Conservation (phyloP, 2,888 invertebrate genomes). For the Polymixis flavicincta region DNA sequence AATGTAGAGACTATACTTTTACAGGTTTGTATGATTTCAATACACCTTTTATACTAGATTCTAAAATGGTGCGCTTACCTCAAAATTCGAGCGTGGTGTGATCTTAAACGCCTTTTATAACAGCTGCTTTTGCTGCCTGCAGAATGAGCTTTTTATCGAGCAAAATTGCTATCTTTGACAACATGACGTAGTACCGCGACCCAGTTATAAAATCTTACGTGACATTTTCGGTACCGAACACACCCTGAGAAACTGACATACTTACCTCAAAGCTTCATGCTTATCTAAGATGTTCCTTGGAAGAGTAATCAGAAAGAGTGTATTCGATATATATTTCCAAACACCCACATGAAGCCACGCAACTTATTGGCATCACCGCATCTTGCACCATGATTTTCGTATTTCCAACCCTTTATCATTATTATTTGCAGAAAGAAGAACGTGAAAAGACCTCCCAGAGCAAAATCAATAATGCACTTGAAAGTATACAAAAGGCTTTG, state of each 20-base stretch:
- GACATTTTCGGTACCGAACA: constrained; percentile 1
- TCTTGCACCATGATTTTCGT: neutral
- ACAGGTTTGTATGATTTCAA: constrained; percentile 87
- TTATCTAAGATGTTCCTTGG: neutral
- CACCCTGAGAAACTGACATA: too few relatives aligned
- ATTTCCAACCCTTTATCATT: neutral
- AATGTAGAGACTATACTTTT: constrained; percentile 94
- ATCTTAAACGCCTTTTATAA: neutral
- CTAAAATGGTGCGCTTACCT: neutral
- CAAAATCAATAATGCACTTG: constrained; percentile 91
- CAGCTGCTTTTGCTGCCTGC: neutral
- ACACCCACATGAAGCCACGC: neutral
- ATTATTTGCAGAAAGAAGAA: constrained; percentile 91
- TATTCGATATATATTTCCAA: neutral
- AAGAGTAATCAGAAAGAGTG: neutral
- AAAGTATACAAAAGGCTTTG: constrained; percentile 81
- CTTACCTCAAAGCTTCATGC: neutral
- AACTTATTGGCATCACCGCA: neutral
- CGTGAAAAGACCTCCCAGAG: constrained; percentile 91
- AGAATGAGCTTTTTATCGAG: neutral
- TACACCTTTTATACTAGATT: neutral
- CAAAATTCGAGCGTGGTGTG: neutral
- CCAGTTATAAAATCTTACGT: neutral
- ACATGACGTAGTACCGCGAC: neutral
- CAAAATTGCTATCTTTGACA: neutral